Percentiles rank a stretch among this genome's conserved stretches.
phyloP scores from a whole-genome alignment of 2,797 vertebrate species.

The Garrulus glandarius region DNA sequence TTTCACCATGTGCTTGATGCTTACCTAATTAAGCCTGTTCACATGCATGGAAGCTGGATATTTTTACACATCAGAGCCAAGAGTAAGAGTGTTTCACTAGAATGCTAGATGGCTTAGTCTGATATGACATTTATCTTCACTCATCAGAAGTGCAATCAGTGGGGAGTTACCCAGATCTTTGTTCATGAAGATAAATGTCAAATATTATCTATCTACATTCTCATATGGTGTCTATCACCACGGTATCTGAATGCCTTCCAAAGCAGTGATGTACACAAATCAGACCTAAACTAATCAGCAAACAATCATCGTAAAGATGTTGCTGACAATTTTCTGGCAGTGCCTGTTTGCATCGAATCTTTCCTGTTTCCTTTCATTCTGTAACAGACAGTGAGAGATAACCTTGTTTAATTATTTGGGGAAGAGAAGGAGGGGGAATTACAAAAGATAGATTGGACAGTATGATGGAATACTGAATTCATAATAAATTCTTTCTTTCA shows the following conservation, averaged over 20 bases:
- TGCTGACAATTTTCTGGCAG: constrained; percentile 15
- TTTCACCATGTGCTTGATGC: not conserved
- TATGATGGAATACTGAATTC: constrained; percentile 23
- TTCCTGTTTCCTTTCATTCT: constrained; percentile 1
- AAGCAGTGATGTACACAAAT: constrained; percentile 20
- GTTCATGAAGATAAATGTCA: constrained; percentile 57
- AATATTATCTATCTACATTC: constrained; percentile 48
- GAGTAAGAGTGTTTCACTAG: not conserved
- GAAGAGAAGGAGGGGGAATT: not conserved
- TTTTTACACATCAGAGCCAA: constrained; percentile 9
- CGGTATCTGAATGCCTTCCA: constrained; percentile 26
- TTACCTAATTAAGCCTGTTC: constrained; percentile 12
- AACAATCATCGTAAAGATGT: constrained; percentile 11
- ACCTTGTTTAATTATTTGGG: not conserved
- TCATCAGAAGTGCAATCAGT: constrained; percentile 42
- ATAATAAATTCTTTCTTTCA: constrained; percentile 40
- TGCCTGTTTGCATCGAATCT: not conserved
- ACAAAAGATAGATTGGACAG: not conserved
- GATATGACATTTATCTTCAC: constrained; percentile 54
- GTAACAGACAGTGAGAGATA: not conserved
- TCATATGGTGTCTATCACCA: constrained; percentile 27
- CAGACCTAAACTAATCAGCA: constrained; percentile 12
- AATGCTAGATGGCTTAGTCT: constrained; percentile 13
- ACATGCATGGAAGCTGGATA: not conserved
- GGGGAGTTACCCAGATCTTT: constrained; percentile 49